Percentiles rank a stretch among this genome's conserved stretches.
phyloP scores from a whole-genome alignment of 2,797 vertebrate species.

The Cyclopterus lumpus region DNA sequence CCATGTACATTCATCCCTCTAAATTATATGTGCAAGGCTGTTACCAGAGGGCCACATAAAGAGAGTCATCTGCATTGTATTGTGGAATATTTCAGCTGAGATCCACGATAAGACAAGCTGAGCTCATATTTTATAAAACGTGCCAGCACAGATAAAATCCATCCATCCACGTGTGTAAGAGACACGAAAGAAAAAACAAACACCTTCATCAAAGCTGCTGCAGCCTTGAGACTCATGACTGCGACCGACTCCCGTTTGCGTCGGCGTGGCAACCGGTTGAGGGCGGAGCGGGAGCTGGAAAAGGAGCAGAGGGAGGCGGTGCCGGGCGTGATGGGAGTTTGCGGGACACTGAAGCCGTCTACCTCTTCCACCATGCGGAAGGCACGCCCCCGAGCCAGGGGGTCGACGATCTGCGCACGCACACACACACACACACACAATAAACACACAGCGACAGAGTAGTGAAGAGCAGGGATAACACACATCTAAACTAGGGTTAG shows the following conservation, averaged over 20 bases:
- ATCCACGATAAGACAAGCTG: constrained; percentile 49
- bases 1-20: constrained; percentile 1
- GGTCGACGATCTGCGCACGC: constrained; percentile 90
- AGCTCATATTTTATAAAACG: constrained; percentile 61
- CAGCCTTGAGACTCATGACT: constrained; percentile 95
- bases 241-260: constrained; percentile 96
- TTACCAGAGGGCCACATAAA: neutral
- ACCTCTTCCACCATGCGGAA: constrained; percentile 92
- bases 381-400: constrained; percentile 92
- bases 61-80: neutral
- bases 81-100: constrained; percentile 18
- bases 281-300: constrained; percentile 95
- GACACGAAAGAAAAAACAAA: neutral
- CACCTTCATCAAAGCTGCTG: constrained; percentile 94
- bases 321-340: constrained; percentile 90
- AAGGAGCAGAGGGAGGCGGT: constrained; percentile 95
- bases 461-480: constrained; percentile 5
- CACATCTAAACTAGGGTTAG: constrained; percentile 24
- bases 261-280: constrained; percentile 88
- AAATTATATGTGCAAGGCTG: neutral
- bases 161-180: neutral
- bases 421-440: constrained; percentile 28
- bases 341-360: constrained; percentile 87
- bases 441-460: neutral
- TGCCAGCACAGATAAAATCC: neutral